Percentiles rank a stretch among this genome's conserved stretches.
These are phyloP conservation scores for Tragelaphus strepsiceros DNA, from an alignment of 2,113 vertebrate species.

Conservation along the genomic window DNA sequence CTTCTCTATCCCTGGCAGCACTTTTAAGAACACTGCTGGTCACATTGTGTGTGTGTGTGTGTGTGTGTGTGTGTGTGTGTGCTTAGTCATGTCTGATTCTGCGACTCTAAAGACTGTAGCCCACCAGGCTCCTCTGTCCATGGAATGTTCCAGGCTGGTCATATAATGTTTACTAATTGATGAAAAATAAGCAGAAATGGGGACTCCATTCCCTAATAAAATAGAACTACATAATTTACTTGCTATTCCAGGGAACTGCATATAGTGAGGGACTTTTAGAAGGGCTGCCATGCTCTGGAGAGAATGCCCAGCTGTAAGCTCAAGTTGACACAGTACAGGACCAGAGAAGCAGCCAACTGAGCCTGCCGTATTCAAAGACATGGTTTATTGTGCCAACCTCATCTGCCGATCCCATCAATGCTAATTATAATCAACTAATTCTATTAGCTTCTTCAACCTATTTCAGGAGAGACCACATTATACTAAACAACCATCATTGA, in stretches of 20 bases:
- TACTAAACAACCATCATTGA: constrained; percentile 51
- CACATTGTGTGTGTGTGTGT: neutral
- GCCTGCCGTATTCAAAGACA: constrained; percentile 39
- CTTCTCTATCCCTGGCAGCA: neutral
- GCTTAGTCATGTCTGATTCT: neutral
- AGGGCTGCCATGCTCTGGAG: neutral
- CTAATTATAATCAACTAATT: constrained; percentile 79
- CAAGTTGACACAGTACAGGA: constrained; percentile 42
- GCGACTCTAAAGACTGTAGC: neutral
- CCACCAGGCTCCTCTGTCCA: neutral
- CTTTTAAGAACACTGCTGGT: neutral
- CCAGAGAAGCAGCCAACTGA: constrained; percentile 50
- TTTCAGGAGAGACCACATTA: constrained; percentile 72
- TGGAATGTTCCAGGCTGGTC: neutral
- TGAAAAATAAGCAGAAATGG: neutral
- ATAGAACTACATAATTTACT: neutral
- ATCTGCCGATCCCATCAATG: constrained; percentile 62
- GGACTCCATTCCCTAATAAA: neutral
- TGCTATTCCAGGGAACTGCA: neutral
- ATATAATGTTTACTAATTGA: neutral
- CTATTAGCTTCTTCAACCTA: constrained; percentile 77
- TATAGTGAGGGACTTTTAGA: constrained; percentile 14
- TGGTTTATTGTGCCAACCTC: constrained; percentile 60
- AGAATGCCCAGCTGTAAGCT: neutral
- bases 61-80: neutral